phyloP scores from a whole-genome alignment of 1,140 invertebrate species.

The Drosophila subpulchrella region DNA sequence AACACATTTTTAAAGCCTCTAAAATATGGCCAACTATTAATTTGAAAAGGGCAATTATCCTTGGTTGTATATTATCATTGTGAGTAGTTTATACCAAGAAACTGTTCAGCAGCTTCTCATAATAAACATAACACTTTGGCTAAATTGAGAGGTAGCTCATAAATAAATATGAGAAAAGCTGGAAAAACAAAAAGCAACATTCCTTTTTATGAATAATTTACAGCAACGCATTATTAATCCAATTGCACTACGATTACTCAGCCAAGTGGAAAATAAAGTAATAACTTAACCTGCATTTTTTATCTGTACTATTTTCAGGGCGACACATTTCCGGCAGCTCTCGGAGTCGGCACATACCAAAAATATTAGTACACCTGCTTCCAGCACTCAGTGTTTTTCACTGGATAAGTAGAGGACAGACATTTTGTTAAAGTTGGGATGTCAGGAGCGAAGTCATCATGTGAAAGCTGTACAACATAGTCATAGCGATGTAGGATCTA shows the following conservation, averaged over 20 bases:
- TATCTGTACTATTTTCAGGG: constrained; percentile 56
- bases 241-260: not conserved
- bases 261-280: constrained; percentile 2
- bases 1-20: constrained; percentile 8
- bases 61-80: constrained; percentile 55
- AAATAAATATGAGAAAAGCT: constrained; percentile 60
- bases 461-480: constrained; percentile 51
- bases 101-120: constrained; percentile 27
- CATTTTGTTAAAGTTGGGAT: constrained; percentile 35
- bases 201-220: constrained; percentile 8
- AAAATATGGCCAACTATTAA: constrained; percentile 54
- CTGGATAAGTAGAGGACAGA: constrained; percentile 33
- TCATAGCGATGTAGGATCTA: constrained; percentile 62
- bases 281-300: not conserved
- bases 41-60: constrained; percentile 48
- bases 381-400: constrained; percentile 31
- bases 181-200: constrained; percentile 27
- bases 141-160: constrained; percentile 35
- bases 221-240: constrained; percentile 28
- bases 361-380: constrained; percentile 22
- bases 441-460: not conserved
- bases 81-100: constrained; percentile 39
- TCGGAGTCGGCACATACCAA: constrained; percentile 36
- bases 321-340: constrained; percentile 67
- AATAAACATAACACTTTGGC: constrained; percentile 61